Evolutionary conservation across 2,797 vertebrate species (phyloP).

Genomic region (Morelia viridis): DNA sequence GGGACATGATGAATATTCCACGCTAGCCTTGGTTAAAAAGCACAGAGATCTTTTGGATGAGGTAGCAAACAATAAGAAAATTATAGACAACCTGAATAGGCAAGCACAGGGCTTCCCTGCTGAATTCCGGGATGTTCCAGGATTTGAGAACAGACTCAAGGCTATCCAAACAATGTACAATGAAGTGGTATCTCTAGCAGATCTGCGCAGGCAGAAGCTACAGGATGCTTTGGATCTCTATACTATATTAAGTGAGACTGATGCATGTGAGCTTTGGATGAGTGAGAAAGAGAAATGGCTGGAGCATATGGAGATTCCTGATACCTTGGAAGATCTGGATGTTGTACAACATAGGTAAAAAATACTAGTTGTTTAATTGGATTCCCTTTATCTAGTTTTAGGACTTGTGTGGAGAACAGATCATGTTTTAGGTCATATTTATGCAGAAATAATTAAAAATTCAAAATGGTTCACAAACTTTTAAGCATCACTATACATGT

Average conservation of each 20-base stretch:
- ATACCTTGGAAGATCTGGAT: slow-evolving; percentile 92
- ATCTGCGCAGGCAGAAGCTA: slow-evolving; percentile 83
- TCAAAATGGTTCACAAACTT: neutral
- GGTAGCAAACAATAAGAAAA: slow-evolving; percentile 77
- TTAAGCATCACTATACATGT: neutral
- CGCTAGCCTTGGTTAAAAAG: slow-evolving; percentile 82
- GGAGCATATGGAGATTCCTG: slow-evolving; percentile 84
- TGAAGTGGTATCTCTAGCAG: slow-evolving; percentile 83
- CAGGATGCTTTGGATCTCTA: slow-evolving; percentile 89
- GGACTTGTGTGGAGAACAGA: neutral
- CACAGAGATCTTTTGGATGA: slow-evolving; percentile 85
- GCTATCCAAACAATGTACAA: slow-evolving; percentile 83
- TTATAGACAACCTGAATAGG: slow-evolving; percentile 80
- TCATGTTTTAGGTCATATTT: neutral
- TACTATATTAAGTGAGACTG: slow-evolving; percentile 91
- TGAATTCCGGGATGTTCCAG: slow-evolving; percentile 86
- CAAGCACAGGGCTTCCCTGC: slow-evolving; percentile 85
- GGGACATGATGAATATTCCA: slow-evolving; percentile 91
- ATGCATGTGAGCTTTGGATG: slow-evolving; percentile 96
- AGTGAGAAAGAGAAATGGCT: slow-evolving; percentile 95
- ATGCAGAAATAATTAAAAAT: neutral
- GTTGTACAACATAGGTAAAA: slow-evolving; percentile 91
- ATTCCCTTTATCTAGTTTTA: neutral
- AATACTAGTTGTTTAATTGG: neutral
- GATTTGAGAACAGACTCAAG: slow-evolving; percentile 83